A percentile compares a stretch with the other conserved stretches of the same genome.
These are phyloP conservation scores for Noctua janthina DNA, from an alignment of 2,888 invertebrate genomes.

Conservation along the genomic window DNA sequence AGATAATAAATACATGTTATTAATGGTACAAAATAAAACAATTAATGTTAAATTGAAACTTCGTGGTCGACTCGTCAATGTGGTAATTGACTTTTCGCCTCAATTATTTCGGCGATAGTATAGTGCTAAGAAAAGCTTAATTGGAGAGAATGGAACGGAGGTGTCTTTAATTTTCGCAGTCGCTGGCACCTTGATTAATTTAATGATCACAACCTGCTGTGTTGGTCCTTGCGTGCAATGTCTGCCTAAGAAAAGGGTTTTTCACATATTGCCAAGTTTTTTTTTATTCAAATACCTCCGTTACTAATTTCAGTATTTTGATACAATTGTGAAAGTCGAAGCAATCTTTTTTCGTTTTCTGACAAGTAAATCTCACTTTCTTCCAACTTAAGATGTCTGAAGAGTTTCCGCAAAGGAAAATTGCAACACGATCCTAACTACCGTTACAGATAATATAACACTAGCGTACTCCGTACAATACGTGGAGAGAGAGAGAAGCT, in stretches of 20 bases:
- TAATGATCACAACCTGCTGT: constrained; percentile 13
- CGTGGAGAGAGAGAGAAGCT: no score
- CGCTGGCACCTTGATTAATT: constrained; percentile 26
- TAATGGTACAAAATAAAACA: constrained; percentile 10
- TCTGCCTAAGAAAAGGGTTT: neutral
- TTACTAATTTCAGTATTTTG: neutral
- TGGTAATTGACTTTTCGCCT: constrained; percentile 26
- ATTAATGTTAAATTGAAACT: neutral
- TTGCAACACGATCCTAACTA: constrained; percentile 8
- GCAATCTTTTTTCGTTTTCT: neutral
- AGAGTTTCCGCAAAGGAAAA: neutral
- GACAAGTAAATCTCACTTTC: constrained; percentile 3
- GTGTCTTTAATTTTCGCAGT: constrained; percentile 38
- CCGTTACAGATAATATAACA: neutral
- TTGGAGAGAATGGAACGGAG: constrained; percentile 33
- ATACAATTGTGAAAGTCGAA: neutral
- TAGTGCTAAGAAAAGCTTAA: constrained; percentile 40
- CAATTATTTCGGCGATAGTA: constrained; percentile 37
- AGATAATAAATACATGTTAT: constrained; percentile 8
- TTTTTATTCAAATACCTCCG: neutral
- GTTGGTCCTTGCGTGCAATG: neutral
- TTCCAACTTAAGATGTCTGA: neutral
- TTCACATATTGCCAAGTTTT: neutral
- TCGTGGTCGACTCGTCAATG: constrained; percentile 2
- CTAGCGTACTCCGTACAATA: neutral